Evolutionary conservation across 2,113 vertebrate species (phyloP).

Genomic region (Oceanodroma tethys): DNA sequence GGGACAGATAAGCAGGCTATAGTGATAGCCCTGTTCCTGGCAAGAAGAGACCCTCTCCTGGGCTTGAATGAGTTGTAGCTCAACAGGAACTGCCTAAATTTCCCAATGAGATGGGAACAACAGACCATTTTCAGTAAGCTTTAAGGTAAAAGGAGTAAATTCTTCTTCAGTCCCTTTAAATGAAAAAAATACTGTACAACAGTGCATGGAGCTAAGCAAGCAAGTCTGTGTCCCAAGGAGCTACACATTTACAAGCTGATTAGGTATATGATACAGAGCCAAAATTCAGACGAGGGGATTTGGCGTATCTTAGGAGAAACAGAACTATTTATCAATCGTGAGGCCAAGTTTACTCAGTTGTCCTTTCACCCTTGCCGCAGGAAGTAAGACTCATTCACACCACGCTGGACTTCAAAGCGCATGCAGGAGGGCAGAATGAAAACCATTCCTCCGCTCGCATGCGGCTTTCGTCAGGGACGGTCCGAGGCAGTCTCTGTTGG

Average conservation of each 20-base stretch:
- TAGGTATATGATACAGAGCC: background rate
- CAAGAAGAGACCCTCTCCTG: background rate
- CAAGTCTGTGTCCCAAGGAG: background rate
- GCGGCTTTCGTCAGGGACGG: conserved; percentile 1
- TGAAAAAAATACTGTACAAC: background rate
- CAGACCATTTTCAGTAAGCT: background rate
- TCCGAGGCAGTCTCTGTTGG: background rate
- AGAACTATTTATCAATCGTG: background rate
- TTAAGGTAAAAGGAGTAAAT: background rate
- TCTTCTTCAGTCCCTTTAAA: background rate
- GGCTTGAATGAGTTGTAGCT: background rate
- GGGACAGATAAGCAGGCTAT: background rate
- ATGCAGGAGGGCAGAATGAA: conserved; percentile 3
- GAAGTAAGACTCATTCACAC: conserved; percentile 28
- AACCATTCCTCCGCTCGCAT: background rate
- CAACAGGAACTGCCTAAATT: background rate
- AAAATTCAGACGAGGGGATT: background rate
- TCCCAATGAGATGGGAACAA: background rate
- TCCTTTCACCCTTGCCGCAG: conserved; percentile 35
- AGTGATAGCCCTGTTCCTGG: background rate
- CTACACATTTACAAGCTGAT: background rate
- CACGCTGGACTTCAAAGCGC: background rate
- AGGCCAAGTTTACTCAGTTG: conserved; percentile 37
- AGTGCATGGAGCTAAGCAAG: background rate
- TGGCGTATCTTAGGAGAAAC: background rate